Base-by-base conservation (phyloP, 2,888 invertebrate genomes). In the Mesochorus sp. region DNA sequence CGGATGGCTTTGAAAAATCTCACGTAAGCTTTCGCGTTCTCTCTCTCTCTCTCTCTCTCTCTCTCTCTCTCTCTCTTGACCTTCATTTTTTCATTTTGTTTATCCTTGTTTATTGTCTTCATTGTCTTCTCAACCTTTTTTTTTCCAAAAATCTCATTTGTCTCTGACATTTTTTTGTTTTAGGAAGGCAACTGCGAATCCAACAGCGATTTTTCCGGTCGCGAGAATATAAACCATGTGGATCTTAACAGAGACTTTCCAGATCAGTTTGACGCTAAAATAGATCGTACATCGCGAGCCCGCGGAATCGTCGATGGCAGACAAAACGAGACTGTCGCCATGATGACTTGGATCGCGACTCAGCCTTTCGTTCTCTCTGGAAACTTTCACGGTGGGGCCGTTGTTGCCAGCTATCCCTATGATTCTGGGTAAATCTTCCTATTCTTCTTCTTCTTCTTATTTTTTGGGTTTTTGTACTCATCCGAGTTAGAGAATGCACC, bases 351-450 rank as follows among this genome's bases (percentile, higher is more conserved):
- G 98, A 95, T 98, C 49, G 92, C 95, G 67, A 93, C 94, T 8
- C 94, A 96, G 85, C 97, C 97, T 67, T 99, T 98, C 90, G 98
- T 98, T 31, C 92, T 98, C 57, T 98, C 98, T 0, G 98, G 96
- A 1, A 99, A 98, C 91, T 93, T 98, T 57, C 98, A 98, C 89
- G 98, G 98, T n/a, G 98, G 98, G 1, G 97, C 99, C 34, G 93
- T 99, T 0, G 99, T 99, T 0, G 99, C 98, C 62, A 99, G 99
- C 91, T 99, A 99, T 92, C 99, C 99, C 0, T 99, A 94, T 88
- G 99, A 97, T 90, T 95, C 95, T 12, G 93, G 93, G 96, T 96
- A 92, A 91, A 42, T 51, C 49, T 37, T 47, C 53, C 39, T 1
- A 31, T 42, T 55, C 6, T n/a, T n/a, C n/a, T n/a, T n/a, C n/a